Conservation (phyloP, 2,888 invertebrate species). For the Melitaea athalia region DNA sequence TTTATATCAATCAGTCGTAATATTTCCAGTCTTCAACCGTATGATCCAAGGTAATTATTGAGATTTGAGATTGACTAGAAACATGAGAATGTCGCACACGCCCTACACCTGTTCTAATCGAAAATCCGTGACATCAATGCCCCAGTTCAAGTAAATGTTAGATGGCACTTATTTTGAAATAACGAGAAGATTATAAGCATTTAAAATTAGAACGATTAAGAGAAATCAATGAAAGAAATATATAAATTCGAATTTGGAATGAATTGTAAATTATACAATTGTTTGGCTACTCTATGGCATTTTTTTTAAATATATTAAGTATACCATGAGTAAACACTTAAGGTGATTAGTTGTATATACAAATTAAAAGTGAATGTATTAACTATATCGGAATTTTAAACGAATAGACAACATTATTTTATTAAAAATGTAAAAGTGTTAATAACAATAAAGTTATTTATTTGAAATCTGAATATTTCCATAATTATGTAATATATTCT, state of each 20-base stretch:
- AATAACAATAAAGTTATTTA: too few relatives aligned
- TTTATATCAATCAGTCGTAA: slow-evolving; percentile 24
- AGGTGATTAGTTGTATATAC: too few relatives aligned
- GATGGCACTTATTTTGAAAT: background rate
- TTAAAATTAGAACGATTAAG: background rate
- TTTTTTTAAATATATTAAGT: too few relatives aligned
- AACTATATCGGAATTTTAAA: too few relatives aligned
- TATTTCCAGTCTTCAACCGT: background rate
- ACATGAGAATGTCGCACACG: slow-evolving; percentile 26
- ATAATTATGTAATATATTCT: background rate
- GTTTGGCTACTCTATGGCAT: too few relatives aligned
- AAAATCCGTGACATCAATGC: slow-evolving; percentile 13
- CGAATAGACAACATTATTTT: too few relatives aligned
- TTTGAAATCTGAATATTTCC: too few relatives aligned
- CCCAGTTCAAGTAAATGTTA: background rate
- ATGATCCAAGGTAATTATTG: slow-evolving; percentile 12
- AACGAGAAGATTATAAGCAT: background rate
- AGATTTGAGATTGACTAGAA: slow-evolving; percentile 19
- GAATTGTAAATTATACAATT: too few relatives aligned
- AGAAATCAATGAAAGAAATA: background rate
- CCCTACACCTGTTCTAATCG: slow-evolving; percentile 20
- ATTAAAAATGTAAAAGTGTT: too few relatives aligned
- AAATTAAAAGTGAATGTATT: too few relatives aligned
- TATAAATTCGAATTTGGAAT: too few relatives aligned
- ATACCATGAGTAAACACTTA: too few relatives aligned